Percentiles rank a stretch among this genome's conserved stretches.
Evolutionary conservation across 2,113 vertebrate species (phyloP).

Genomic region (Myxocyprinus asiaticus): DNA sequence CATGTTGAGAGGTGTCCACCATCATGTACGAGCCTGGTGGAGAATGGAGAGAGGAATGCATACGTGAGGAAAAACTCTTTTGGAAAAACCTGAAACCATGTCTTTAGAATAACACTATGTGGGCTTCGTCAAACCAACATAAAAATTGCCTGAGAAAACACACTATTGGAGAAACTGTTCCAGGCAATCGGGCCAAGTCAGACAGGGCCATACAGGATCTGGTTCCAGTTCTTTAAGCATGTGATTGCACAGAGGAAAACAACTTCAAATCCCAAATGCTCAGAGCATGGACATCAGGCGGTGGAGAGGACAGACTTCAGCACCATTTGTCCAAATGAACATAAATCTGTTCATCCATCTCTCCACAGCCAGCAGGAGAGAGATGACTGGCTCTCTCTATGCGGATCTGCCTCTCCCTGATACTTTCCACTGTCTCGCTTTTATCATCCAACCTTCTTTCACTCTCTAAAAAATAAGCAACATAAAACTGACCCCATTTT

Average conservation of each 20-base stretch:
- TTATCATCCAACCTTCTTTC: too few relatives aligned
- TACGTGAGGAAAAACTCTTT: too few relatives aligned
- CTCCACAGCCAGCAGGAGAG: too few relatives aligned
- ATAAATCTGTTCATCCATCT: constrained; percentile 58
- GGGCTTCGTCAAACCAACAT: neutral
- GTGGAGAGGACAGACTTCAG: constrained; percentile 50
- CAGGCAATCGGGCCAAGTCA: neutral
- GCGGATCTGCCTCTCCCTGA: too few relatives aligned
- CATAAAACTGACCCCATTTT: too few relatives aligned
- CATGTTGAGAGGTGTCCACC: constrained; percentile 91
- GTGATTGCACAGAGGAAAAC: constrained; percentile 8
- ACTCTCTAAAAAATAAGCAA: too few relatives aligned
- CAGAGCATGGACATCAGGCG: constrained; percentile 50
- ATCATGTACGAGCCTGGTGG: constrained; percentile 94
- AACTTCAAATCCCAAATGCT: neutral
- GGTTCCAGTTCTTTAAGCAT: constrained; percentile 12
- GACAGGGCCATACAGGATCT: constrained; percentile 9
- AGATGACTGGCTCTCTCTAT: too few relatives aligned
- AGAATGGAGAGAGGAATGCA: neutral
- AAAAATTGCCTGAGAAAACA: neutral
- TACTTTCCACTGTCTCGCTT: too few relatives aligned
- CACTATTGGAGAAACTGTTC: neutral
- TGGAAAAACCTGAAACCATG: too few relatives aligned
- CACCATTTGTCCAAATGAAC: constrained; percentile 58
- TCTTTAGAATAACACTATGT: too few relatives aligned